These are phyloP conservation scores for Liasis olivaceus DNA, from an alignment of 2,797 vertebrate genomes.

Conservation along the genomic window DNA sequence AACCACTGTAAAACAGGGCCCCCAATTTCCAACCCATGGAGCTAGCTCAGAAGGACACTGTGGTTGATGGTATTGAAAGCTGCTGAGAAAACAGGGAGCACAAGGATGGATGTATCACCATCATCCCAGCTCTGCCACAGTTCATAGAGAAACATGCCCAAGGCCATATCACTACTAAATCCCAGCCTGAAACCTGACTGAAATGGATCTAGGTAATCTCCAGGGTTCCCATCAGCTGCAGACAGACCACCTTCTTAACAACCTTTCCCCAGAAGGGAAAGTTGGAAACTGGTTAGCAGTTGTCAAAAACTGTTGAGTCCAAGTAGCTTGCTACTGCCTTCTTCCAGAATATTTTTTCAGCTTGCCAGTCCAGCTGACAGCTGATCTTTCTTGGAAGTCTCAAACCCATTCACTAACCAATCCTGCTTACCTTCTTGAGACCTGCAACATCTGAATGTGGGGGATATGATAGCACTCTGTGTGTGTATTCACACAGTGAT, in stretches of 20 bases:
- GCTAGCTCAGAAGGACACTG: too few species aligned
- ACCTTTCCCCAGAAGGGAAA: not conserved
- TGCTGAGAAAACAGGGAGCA: too few species aligned
- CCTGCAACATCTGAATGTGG: not conserved
- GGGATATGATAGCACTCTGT: not conserved
- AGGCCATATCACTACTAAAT: too few species aligned
- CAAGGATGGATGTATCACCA: too few species aligned
- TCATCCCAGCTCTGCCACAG: too few species aligned
- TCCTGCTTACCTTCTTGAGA: not conserved
- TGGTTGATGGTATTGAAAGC: too few species aligned
- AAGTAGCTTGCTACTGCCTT: not conserved
- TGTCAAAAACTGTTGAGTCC: not conserved
- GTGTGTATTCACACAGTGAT: not conserved
- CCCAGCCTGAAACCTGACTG: too few species aligned
- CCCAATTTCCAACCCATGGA: too few species aligned
- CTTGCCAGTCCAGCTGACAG: not conserved
- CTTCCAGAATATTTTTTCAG: not conserved
- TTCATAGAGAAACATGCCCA: too few species aligned
- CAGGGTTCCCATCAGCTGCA: not conserved
- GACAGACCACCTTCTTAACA: not conserved
- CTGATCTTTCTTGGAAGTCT: not conserved
- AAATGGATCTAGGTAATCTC: not conserved
- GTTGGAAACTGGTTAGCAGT: not conserved
- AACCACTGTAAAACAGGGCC: too few species aligned
- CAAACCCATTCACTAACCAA: not conserved